A percentile compares a stretch with the other conserved stretches of the same genome.
Conservation (phyloP, 2,113 vertebrate species). For the Tachycineta bicolor region DNA sequence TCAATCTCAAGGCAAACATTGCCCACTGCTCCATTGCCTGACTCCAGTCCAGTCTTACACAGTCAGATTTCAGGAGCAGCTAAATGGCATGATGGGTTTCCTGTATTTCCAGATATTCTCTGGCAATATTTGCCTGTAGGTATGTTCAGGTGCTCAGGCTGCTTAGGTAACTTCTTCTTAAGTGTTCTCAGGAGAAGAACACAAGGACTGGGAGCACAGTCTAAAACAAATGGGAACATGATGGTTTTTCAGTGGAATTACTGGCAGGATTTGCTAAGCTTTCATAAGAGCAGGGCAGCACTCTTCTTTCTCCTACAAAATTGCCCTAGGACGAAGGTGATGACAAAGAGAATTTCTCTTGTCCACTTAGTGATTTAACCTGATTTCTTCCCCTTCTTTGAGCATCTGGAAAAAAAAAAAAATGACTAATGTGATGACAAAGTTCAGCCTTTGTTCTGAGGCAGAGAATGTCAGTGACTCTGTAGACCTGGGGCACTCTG, state of each 20-base stretch:
- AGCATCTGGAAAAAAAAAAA: neutral
- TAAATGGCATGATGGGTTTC: neutral
- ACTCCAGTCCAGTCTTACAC: neutral
- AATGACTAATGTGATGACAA: neutral
- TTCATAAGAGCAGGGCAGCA: neutral
- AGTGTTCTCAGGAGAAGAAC: neutral
- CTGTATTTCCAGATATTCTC: neutral
- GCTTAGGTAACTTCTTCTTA: neutral
- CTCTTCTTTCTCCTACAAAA: neutral
- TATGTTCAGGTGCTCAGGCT: neutral
- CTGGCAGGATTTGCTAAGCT: neutral
- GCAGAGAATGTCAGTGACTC: neutral
- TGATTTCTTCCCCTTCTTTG: constrained; percentile 1
- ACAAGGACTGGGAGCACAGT: neutral
- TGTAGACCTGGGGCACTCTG: neutral
- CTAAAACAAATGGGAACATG: neutral
- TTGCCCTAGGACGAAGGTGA: neutral
- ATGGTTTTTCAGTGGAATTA: neutral
- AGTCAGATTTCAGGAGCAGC: neutral
- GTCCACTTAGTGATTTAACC: constrained; percentile 15
- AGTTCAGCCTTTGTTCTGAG: constrained; percentile 33
- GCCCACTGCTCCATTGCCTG: neutral
- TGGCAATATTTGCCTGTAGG: neutral
- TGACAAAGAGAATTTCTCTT: constrained; percentile 13
- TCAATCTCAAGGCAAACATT: neutral